Evolutionary conservation across 2,888 invertebrate species (phyloP).

Genomic region (Pelosia muscerda): DNA sequence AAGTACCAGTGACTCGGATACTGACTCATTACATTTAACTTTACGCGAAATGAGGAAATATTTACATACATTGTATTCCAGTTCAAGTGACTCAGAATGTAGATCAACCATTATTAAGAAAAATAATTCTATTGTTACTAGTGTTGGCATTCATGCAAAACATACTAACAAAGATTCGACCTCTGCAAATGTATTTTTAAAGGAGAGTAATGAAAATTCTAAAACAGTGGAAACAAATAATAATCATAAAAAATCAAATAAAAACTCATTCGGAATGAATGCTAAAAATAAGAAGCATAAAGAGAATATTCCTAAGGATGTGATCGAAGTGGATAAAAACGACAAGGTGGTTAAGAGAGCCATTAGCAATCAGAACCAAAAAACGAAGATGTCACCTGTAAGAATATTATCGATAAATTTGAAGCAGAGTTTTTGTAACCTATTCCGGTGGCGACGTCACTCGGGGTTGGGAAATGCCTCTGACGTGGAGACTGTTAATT

Average conservation of each 20-base stretch:
- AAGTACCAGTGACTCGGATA: constrained; percentile 84
- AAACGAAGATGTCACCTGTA: constrained; percentile 89
- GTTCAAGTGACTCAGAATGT: constrained; percentile 89
- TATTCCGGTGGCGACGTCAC: constrained; percentile 89
- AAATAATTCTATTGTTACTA: constrained; percentile 79
- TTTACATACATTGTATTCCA: constrained; percentile 93
- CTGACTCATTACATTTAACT: constrained; percentile 93
- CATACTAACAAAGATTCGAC: constrained; percentile 69
- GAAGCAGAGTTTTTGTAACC: constrained; percentile 94
- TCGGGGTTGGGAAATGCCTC: constrained; percentile 59
- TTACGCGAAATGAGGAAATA: constrained; percentile 94
- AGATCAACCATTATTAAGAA: constrained; percentile 81
- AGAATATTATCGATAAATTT: constrained; percentile 91
- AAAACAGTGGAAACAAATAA: constrained; percentile 78
- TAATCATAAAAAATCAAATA: constrained; percentile 80
- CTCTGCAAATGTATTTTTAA: constrained; percentile 64
- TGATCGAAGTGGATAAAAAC: constrained; percentile 76
- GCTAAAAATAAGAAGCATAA: constrained; percentile 88
- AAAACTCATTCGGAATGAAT: constrained; percentile 87
- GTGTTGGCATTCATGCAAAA: constrained; percentile 73
- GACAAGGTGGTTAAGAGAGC: constrained; percentile 71
- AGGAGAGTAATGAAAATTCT: constrained; percentile 70
- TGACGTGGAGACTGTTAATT: constrained; percentile 66
- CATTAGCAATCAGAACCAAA: constrained; percentile 60
- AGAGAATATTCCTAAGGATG: constrained; percentile 70